Evolutionary conservation across 2,113 vertebrate genomes (phyloP), one percentile per base, ranked within the genome.

Genomic region (Anoura caudifer): DNA sequence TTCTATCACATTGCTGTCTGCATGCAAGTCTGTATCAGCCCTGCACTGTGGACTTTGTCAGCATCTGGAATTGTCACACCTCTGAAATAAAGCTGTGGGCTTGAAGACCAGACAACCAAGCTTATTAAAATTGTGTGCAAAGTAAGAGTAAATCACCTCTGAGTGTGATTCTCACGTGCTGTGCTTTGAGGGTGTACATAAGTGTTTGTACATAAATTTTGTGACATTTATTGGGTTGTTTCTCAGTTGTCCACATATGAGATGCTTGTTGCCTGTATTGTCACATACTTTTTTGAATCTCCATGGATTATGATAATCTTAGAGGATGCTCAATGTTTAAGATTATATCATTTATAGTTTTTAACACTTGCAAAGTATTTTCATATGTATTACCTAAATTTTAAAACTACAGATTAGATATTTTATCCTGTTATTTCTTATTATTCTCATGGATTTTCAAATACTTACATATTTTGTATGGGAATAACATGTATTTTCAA

Each of bases 371-470:
- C 75, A 80, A 81, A 95, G 26, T 85, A 76, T 81, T 87, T 96
- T 94, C 50, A 45, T 88, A 52, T 33, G 2, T 2, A 33, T 85
- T 95, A 67, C 41, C 85, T 90, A 90, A 85, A 96, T 88, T 97
- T 97, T 77, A 75, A 93, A 92, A 61, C 38, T 38, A 73, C 10
- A 20, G 22, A 72, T 76, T 61, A 85, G 28, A 56, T 24, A 86
- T 52, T 61, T 79, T 33, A 80, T 90, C 1, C 79, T 85, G 3
- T 96, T 87, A 56, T 90, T 95, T 85, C n/a, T 95, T 94, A 65
- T 91, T 95, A 94, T 87, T 73, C 89, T 94, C 95, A 94, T 97
- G 75, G 95, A 93, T 95, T 97, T 97, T 97, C 95, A 97, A 95
- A 97, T 92, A 38, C 10, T 47, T 61, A 61, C 59, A 61, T 81